Evolutionary conservation across 2,113 vertebrate species (phyloP).

Genomic region (Python bivittatus): DNA sequence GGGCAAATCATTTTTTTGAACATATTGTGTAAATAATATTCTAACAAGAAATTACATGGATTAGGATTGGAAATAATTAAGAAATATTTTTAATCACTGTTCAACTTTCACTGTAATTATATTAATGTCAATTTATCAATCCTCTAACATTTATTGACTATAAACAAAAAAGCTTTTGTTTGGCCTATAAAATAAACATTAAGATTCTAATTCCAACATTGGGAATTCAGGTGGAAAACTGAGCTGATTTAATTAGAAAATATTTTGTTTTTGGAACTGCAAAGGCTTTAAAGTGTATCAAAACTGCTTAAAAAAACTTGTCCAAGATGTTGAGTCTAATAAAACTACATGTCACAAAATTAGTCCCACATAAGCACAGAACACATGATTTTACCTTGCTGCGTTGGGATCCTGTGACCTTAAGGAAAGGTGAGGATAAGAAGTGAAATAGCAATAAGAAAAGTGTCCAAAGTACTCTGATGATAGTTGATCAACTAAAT

Average conservation of each 20-base stretch:
- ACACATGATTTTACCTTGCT: conserved; percentile 80
- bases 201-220: conserved; percentile 30
- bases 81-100: neutral
- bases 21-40: neutral
- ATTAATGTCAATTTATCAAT: neutral
- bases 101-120: neutral
- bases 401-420: conserved; percentile 84
- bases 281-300: conserved; percentile 43
- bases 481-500: conserved; percentile 65
- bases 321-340: conserved; percentile 77
- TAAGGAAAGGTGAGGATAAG: conserved; percentile 81
- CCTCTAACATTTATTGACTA: neutral
- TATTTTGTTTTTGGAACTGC: conserved; percentile 33
- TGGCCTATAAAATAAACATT: neutral
- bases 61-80: neutral
- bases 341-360: conserved; percentile 74
- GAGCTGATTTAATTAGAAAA: conserved; percentile 26
- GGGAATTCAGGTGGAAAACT: conserved; percentile 40
- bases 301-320: conserved; percentile 54
- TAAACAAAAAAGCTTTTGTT: neutral
- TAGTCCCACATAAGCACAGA: conserved; percentile 80
- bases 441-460: conserved; percentile 81
- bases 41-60: neutral
- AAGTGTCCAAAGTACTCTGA: conserved; percentile 64
- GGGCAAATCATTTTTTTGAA: neutral